Conservation (phyloP, 2,888 invertebrate genomes). For the Drosophila buzzatii region DNA sequence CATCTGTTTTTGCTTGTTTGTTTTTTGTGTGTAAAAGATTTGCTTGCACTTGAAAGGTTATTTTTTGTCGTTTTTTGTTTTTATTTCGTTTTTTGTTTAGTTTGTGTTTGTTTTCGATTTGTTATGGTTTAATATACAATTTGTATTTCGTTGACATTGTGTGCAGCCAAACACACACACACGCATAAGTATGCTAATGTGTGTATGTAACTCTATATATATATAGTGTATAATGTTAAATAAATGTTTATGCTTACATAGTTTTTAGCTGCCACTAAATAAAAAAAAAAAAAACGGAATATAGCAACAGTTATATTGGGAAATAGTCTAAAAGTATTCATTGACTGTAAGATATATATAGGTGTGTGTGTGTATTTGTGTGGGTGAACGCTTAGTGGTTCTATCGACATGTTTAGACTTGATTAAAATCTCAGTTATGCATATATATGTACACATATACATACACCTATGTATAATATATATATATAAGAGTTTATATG, state of each 20-base stretch:
- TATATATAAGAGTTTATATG: conserved; percentile 35
- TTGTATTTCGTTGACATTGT: conserved; percentile 38
- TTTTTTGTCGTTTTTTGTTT: conserved; percentile 5
- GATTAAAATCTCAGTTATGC: conserved; percentile 53
- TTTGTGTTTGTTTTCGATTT: conserved; percentile 31
- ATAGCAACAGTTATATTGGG: conserved; percentile 46
- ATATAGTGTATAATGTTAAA: conserved; percentile 40
- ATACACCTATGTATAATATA: conserved; percentile 26
- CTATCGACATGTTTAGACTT: conserved; percentile 75
- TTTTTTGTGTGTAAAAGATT: conserved; percentile 56
- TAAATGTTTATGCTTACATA: conserved; percentile 44
- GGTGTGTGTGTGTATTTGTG: conserved; percentile 46
- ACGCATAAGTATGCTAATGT: conserved; percentile 7
- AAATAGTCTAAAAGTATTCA: conserved; percentile 32
- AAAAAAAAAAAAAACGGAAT: conserved; percentile 28
- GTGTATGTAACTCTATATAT: conserved; percentile 29
- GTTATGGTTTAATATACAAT: conserved; percentile 61
- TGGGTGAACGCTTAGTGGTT: conserved; percentile 70
- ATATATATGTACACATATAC: conserved; percentile 24
- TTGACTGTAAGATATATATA: conserved; percentile 30
- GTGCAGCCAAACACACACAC: conserved; percentile 23
- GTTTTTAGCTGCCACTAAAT: conserved; percentile 60
- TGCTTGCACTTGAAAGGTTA: conserved; percentile 53
- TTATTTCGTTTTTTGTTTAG: conserved; percentile 10
- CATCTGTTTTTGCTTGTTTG: conserved; percentile 45